phyloP scores from a whole-genome alignment of 2,113 vertebrate species.

The Petrocephalus zakoni region DNA sequence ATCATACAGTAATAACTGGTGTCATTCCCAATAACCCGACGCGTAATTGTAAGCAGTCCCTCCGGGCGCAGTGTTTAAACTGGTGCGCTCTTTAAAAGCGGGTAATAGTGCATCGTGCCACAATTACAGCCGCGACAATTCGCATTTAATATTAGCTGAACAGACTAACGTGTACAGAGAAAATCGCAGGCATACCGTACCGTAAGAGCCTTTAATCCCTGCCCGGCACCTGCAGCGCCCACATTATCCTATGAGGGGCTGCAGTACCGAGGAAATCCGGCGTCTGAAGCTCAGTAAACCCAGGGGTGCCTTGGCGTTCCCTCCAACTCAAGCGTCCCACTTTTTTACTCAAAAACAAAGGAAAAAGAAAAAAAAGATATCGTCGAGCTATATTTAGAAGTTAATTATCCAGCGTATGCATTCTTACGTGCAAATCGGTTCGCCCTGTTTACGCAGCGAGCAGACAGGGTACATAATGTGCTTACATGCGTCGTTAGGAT shows the following conservation, averaged over 20 bases:
- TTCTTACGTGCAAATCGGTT: neutral
- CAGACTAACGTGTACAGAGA: neutral
- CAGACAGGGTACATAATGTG: neutral
- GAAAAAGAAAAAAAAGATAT: neutral
- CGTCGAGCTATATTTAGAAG: neutral
- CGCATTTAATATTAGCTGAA: neutral
- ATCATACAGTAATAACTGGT: neutral
- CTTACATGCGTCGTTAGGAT: neutral
- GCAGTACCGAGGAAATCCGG: neutral
- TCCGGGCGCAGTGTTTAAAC: neutral
- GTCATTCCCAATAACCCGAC: neutral
- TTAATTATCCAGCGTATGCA: neutral
- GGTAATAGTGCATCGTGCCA: neutral
- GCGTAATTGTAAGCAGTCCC: neutral
- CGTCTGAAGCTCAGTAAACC: neutral
- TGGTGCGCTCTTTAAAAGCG: neutral
- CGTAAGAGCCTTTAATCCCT: conserved; percentile 33
- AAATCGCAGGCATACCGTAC: neutral
- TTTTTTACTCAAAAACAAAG: neutral
- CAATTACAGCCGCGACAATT: neutral
- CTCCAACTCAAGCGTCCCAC: neutral
- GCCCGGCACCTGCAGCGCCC: conserved; percentile 30
- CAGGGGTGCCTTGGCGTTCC: neutral
- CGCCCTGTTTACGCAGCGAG: neutral
- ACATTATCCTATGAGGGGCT: conserved; percentile 33